phyloP scores from a whole-genome alignment of 2,113 vertebrate genomes.

The Brachypodius melanocephalos region DNA sequence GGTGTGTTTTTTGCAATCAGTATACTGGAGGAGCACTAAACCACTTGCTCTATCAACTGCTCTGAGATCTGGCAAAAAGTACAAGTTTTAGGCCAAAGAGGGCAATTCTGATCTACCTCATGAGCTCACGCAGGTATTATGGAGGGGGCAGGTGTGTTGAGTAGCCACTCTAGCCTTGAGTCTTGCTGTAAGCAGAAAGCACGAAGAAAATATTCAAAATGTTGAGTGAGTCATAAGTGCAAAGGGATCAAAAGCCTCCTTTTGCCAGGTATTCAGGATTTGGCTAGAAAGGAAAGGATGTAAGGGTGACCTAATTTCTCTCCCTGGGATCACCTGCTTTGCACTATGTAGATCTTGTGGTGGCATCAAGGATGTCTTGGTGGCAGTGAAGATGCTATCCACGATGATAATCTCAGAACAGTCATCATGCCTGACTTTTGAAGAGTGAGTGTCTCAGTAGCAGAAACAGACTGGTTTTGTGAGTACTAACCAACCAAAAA shows the following conservation, averaged over 20 bases:
- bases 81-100: background rate
- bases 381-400: background rate
- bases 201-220: background rate
- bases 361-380: background rate
- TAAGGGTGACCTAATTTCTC: background rate
- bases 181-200: background rate
- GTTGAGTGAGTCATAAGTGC: fast-evolving
- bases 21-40: background rate
- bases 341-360: background rate
- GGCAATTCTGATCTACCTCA: background rate
- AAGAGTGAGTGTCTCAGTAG: background rate
- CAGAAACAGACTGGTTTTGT: background rate
- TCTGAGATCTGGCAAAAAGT: background rate
- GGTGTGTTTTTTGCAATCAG: background rate
- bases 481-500: background rate
- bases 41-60: background rate
- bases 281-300: background rate
- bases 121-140: background rate
- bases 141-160: background rate
- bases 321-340: background rate
- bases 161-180: background rate
- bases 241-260: background rate
- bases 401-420: background rate
- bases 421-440: background rate
- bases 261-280: background rate